These are phyloP conservation scores for Julus scanicus DNA, from an alignment of 2,888 invertebrate species.

Conservation along the genomic window DNA sequence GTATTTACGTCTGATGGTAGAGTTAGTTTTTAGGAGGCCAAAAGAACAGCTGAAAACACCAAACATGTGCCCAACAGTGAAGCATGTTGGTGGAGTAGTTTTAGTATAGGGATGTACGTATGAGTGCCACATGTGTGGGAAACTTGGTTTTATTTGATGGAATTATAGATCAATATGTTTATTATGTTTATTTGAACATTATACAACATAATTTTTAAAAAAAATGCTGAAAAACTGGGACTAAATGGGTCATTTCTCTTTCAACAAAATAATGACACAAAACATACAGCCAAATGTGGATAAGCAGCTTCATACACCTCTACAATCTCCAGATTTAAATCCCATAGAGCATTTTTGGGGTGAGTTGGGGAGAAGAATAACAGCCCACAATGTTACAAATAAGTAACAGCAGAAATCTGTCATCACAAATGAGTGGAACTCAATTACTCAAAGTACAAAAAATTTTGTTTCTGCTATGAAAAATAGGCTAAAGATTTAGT, in stretches of 20 bases:
- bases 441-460: not conserved
- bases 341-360: not conserved
- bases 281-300: too few relatives aligned
- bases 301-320: too few relatives aligned
- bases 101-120: constrained; percentile 25
- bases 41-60: too few relatives aligned
- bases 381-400: too few relatives aligned
- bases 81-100: constrained; percentile 4
- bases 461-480: not conserved
- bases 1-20: too few relatives aligned
- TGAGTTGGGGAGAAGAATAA: not conserved
- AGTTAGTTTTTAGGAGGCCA: too few relatives aligned
- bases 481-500: not conserved
- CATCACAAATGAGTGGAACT: not conserved
- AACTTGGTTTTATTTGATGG: constrained; percentile 14
- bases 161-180: constrained; percentile 5
- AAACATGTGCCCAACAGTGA: not conserved
- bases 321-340: not conserved
- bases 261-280: too few relatives aligned
- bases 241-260: too few relatives aligned
- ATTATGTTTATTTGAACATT: not conserved
- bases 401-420: not conserved
- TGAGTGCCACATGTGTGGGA: constrained; percentile 6
- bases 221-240: too few relatives aligned
- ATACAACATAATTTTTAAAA: too few relatives aligned